Evolutionary conservation across 2,113 vertebrate species (phyloP), one percentile per base, ranked within the genome.

Genomic region (Thalassarche chlororhynchos): DNA sequence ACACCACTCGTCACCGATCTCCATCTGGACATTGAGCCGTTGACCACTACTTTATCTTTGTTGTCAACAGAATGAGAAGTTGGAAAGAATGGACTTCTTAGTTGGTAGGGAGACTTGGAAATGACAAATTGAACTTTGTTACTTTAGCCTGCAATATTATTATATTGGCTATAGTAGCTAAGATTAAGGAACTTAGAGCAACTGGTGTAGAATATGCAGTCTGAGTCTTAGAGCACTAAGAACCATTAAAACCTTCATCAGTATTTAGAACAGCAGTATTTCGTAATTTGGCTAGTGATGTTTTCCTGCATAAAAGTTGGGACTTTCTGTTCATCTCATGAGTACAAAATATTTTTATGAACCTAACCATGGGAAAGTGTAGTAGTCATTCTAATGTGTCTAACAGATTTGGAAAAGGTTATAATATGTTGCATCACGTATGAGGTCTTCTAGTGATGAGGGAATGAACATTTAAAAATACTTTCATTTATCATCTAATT

Each of bases 291-390:
- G 31, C 40, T 61, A 19, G 31, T 17, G 14, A 1, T 80, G 62
- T 32, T 91, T 88, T 87, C 42, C 44, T 69, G 36, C 12, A 9
- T 15, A 38, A 52, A 94, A 94, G 8, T 34, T 88, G 71, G 84
- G 84, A 94, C 66, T 96, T 95, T 84, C 9, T 65, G 77, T 87
- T 95, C 89, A 16, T 93, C 54, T 95, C 54, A 44, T 28, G 38
- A 93, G 82, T 62, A 76, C 89, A 97, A 95, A 95, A 90, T 94
- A 78, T 81, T 94, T 95, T 96, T 36, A 51, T 89, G 94, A 92
- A 70, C 51, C 60, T 49, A 38, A 2, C 60, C 58, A 76, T 83
- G 68, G 95, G 87, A 94, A 93, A 96, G 78, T 12, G 32, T 34
- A 14, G 81, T 18, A 75, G 74, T 65, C 0, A 0, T 24, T 81